Base-by-base conservation (phyloP, 2,888 invertebrate genomes). In the Athalia cordata region DNA sequence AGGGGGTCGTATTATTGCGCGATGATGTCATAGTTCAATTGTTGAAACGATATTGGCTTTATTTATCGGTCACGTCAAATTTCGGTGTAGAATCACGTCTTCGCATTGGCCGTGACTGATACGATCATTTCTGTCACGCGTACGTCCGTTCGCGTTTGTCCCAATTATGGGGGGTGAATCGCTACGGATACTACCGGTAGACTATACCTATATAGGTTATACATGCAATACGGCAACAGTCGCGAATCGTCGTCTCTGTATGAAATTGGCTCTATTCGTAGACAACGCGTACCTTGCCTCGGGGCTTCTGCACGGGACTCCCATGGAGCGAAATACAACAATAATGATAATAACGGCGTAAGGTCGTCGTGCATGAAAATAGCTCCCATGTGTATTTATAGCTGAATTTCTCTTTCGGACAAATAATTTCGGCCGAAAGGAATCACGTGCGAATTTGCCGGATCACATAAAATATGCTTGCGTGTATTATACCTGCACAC, bases 201-300 rank as follows among this genome's bases (percentile, higher is more conserved):
- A 2, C 1, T 29, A 29, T 29, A 29, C 29, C 29, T 29, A 29
- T 29, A 29, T 29, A 29, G 1, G 29, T 29, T 29, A 2, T 29
- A 29, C 84, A 83, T 83, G 81, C 84, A 86, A 87, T 83, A 86
- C 84, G 86, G 86, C 87, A 89, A 89, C 86, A 87, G 86, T 88
- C 86, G 83, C 84, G 81, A 81, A 49, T 67, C 75, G 50, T 47
- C 62, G 75, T 62, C 78, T 75, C 84, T 85, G 82, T 83, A 75
- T 79, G 81, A 80, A 77, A 90, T 90, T 89, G 83, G 89, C 89
- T 85, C 88, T 88, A 89, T 90, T 89, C 89, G 84, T 84, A 87
- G 88, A 88, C 87, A 85, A 84, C 90, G 90, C 89, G 89, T 89
- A 86, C 81, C 84, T 82, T 82, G 85, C 87, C 88, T 83, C 83